A percentile compares a stretch with the other conserved stretches of the same genome.
Evolutionary conservation across 1,140 invertebrate genomes (phyloP).

Genomic region (Calosoma granatense): DNA sequence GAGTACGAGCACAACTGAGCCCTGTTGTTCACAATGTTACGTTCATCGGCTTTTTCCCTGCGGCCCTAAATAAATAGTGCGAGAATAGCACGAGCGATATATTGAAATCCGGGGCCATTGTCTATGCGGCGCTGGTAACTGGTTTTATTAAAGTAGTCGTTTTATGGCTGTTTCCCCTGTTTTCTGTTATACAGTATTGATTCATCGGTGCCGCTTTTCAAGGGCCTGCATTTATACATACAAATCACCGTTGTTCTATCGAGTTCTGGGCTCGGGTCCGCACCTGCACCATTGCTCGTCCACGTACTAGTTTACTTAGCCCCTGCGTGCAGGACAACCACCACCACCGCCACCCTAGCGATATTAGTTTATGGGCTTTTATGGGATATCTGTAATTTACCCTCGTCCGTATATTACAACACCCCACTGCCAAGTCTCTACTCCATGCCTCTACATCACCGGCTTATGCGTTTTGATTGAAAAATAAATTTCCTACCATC

Average conservation of each 20-base stretch:
- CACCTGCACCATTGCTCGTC: too few species aligned
- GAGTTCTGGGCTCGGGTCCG: too few species aligned
- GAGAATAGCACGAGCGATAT: background rate
- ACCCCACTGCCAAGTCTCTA: too few species aligned
- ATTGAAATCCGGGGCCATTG: slow-evolving; percentile 4
- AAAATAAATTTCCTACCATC: too few species aligned
- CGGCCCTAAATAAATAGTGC: slow-evolving; percentile 3
- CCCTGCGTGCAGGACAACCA: background rate
- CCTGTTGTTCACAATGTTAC: too few species aligned
- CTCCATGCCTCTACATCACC: too few species aligned
- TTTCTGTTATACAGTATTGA: background rate
- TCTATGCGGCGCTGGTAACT: background rate
- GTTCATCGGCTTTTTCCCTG: background rate
- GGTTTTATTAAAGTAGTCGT: slow-evolving; percentile 4
- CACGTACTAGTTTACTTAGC: background rate
- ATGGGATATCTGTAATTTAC: background rate
- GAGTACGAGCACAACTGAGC: too few species aligned
- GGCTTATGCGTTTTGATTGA: too few species aligned
- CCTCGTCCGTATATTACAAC: background rate
- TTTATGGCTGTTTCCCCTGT: slow-evolving; percentile 4
- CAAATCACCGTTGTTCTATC: background rate
- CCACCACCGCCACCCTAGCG: background rate
- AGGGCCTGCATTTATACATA: slow-evolving; percentile 5
- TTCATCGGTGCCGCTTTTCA: slow-evolving; percentile 2
- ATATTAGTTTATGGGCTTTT: slow-evolving; percentile 7